Base-by-base conservation (phyloP, 2,113 vertebrate genomes). In the Petrocephalus zakoni region DNA sequence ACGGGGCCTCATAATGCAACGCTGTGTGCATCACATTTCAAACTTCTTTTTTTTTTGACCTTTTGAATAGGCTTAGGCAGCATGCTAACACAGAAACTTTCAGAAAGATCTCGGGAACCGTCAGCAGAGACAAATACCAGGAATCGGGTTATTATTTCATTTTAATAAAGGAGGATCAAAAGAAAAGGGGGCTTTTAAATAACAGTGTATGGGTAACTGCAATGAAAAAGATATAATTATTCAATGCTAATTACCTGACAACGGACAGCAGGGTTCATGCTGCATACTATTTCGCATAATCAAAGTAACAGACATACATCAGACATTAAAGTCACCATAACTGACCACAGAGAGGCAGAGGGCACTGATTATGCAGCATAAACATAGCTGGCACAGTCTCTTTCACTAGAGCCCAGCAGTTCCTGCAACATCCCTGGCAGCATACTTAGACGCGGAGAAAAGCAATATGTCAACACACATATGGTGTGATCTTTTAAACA, bases 41-140 rank as follows among this genome's bases (percentile, higher is more conserved):
- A 88, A 89, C 90, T 81, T 90, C 3, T 42, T 81, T 90, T 81
- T 56, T 51, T 7, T 51, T 92, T 96, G 95, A 95, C 95, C 95
- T 96, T 96, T 96, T 61, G 93, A 93, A 94, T 94, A 92, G 93
- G 93, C 94, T 95, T 95, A 95, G 94, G 95, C 94, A 94, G 25
- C 47, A 51, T 86, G 84, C 55, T 86, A 86, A 86, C 84, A 86
- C 3, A 15, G 82, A 85, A 85, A 85, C 46, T 85, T 85, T 52
- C 42, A 84, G 19, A 85, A 55, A 55, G 84, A 53, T 85, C 84
- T 56, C 29, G 52, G 84, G 15, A 86, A 29, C 51, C 52, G 49
- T 51, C 84, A 55, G 52, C 17, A 55, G 84, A 34, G 29, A 94
- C 94, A 93, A 93, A 94, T 93, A 93, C 95, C 93, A 92, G 92